Evolutionary conservation across 2,113 vertebrate genomes (phyloP).

Genomic region (Climacteris rufus): DNA sequence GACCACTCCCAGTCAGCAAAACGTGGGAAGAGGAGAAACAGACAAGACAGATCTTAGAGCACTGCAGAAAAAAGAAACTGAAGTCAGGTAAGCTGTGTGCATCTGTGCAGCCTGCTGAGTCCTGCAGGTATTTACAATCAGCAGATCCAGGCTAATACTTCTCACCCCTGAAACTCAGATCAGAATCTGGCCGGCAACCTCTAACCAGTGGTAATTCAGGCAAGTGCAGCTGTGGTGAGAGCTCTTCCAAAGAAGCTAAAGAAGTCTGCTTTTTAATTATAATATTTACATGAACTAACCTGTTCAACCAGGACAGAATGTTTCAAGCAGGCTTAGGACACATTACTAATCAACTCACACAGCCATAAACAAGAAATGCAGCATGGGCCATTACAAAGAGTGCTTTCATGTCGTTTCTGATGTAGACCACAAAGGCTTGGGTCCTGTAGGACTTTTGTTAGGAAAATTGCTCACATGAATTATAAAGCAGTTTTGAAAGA

Average conservation of each 20-base stretch:
- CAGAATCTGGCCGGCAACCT: neutral
- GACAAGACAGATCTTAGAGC: neutral
- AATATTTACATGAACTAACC: conserved; percentile 16
- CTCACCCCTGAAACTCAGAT: conserved; percentile 28
- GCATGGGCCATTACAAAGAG: conserved; percentile 19
- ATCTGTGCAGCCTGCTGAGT: neutral
- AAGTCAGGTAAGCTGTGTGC: neutral
- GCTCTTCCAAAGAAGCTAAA: neutral
- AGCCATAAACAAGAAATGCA: conserved; percentile 1
- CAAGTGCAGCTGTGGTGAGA: neutral
- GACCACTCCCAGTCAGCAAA: neutral
- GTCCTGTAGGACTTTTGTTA: conserved; percentile 46
- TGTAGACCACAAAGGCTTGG: conserved; percentile 52
- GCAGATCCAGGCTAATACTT: neutral
- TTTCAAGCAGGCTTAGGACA: neutral
- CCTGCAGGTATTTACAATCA: neutral
- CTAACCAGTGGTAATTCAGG: neutral
- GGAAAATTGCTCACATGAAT: conserved; percentile 46
- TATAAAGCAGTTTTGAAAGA: conserved; percentile 36
- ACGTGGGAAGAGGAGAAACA: neutral
- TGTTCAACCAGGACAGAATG: neutral
- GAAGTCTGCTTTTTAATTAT: conserved; percentile 34
- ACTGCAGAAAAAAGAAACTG: neutral
- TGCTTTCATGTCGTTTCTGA: conserved; percentile 57
- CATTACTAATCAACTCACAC: neutral